A percentile compares a stretch with the other conserved stretches of the same genome.
Evolutionary conservation across 2,113 vertebrate genomes (phyloP).

Genomic region (Phyllopteryx taeniolatus): DNA sequence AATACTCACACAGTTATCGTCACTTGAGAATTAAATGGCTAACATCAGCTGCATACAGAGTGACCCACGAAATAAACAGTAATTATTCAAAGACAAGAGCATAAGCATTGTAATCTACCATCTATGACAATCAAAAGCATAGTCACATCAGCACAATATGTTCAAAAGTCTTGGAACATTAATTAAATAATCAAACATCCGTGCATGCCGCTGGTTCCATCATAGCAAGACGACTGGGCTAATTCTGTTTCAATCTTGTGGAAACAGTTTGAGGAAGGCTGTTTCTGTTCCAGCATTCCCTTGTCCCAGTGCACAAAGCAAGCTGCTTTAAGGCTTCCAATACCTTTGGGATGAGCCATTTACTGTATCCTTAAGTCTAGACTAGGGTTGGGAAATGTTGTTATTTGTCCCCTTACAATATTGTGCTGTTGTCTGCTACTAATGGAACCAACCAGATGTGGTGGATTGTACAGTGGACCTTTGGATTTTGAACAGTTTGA

Average conservation of each 20-base stretch:
- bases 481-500: no score
- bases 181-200: not conserved
- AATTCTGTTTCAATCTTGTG: not conserved
- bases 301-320: not conserved
- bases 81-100: not conserved
- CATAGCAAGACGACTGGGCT: not conserved
- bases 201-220: not conserved
- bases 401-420: not conserved
- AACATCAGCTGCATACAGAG: slow-evolving; percentile 23
- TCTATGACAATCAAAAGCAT: not conserved
- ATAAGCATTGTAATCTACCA: not conserved
- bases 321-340: not conserved
- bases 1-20: slow-evolving; percentile 28
- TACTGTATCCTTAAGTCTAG: not conserved
- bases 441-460: no score
- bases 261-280: not conserved
- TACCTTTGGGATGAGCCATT: not conserved
- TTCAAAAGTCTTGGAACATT: not conserved
- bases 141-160: not conserved
- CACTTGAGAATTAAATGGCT: slow-evolving; percentile 26
- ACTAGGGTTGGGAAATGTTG: not conserved
- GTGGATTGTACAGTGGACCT: no score
- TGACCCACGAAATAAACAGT: not conserved
- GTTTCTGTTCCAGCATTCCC: not conserved
- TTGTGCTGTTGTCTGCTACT: not conserved